These are phyloP conservation scores for Trachelus tabidus DNA, from an alignment of 2,888 invertebrate genomes.

Conservation along the genomic window DNA sequence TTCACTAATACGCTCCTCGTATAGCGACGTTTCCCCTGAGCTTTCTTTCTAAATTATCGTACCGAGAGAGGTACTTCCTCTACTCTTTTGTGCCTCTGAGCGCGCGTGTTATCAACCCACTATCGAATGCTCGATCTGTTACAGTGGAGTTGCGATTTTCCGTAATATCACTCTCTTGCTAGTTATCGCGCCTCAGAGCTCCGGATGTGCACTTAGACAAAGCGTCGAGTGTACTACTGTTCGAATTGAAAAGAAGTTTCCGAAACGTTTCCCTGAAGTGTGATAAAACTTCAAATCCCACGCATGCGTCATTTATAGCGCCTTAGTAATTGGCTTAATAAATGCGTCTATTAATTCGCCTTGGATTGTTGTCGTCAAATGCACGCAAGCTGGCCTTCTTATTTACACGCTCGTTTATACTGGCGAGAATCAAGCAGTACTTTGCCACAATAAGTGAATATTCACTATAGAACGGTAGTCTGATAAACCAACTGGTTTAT, in stretches of 20 bases:
- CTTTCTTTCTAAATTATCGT: too few species aligned
- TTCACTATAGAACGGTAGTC: background rate
- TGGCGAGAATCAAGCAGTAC: background rate
- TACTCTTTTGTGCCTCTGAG: too few species aligned
- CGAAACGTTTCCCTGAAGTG: background rate
- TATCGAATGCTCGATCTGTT: too few species aligned
- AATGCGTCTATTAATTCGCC: slow-evolving; percentile 15
- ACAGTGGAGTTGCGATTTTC: too few species aligned
- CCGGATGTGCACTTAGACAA: too few species aligned
- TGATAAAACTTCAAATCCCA: background rate
- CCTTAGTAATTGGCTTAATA: slow-evolving; percentile 19
- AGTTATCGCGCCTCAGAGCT: too few species aligned
- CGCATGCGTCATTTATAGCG: background rate
- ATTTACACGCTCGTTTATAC: background rate
- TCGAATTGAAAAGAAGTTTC: background rate
- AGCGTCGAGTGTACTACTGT: slow-evolving; percentile 20
- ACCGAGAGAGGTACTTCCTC: too few species aligned
- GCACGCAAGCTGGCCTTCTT: background rate
- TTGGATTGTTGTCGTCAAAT: slow-evolving; percentile 16
- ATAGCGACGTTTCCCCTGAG: too few species aligned
- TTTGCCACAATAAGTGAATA: background rate
- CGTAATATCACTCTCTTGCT: too few species aligned
- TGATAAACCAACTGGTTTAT: background rate
- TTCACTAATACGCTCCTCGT: background rate
- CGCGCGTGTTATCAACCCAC: too few species aligned